Conservation (phyloP, 2,797 vertebrate genomes). For the Acanthurus lineatus region DNA sequence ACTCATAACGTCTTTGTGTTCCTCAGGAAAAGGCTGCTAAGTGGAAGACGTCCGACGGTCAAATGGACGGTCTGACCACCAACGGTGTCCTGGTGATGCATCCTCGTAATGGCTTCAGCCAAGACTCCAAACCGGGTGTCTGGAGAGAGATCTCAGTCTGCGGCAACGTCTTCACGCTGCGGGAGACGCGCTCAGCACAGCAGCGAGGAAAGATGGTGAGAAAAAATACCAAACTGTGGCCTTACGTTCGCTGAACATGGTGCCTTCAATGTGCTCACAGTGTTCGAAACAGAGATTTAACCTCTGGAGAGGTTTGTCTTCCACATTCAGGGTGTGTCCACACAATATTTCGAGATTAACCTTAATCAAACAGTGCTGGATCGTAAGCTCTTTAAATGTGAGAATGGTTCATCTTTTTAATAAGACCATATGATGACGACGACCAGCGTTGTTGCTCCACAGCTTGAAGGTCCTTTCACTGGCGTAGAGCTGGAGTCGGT, state of each 20-base stretch:
- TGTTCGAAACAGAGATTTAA: not conserved
- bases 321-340: not conserved
- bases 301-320: not conserved
- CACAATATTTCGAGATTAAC: not conserved
- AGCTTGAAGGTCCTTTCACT: too few relatives aligned
- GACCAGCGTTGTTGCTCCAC: too few relatives aligned
- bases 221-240: not conserved
- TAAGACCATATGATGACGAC: too few relatives aligned
- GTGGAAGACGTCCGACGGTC: conserved; percentile 95
- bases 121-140: conserved; percentile 97
- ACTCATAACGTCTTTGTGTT: not conserved
- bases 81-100: conserved; percentile 99
- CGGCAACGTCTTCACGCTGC: conserved; percentile 96
- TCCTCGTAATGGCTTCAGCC: conserved; percentile 94
- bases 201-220: conserved; percentile 98
- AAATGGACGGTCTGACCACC: conserved; percentile 98
- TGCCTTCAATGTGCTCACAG: not conserved
- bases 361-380: not conserved
- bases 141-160: conserved; percentile 99
- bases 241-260: not conserved
- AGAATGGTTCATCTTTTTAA: not conserved
- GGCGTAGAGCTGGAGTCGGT: too few relatives aligned
- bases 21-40: conserved; percentile 97
- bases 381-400: not conserved
- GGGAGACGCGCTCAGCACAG: conserved; percentile 97